Conservation (phyloP, 2,888 invertebrate genomes). For the Drosophila recens region DNA sequence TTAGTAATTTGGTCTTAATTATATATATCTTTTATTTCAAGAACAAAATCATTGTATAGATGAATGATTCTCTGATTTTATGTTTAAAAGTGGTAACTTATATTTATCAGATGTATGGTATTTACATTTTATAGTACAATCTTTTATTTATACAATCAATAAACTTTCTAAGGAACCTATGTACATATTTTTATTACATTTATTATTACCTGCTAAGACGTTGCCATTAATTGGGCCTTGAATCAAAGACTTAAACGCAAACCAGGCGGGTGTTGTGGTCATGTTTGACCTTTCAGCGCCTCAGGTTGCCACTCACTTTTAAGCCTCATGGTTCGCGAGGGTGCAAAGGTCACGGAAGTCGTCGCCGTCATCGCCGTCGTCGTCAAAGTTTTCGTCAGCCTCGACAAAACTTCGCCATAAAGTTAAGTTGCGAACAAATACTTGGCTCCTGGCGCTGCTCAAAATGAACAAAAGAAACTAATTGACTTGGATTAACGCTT, state of each 20-base stretch:
- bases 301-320: constrained; percentile 38
- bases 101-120: too few species aligned
- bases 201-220: background rate
- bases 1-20: too few species aligned
- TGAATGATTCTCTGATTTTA: too few species aligned
- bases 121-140: too few species aligned
- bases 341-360: constrained; percentile 58
- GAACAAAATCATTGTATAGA: too few species aligned
- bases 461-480: constrained; percentile 78
- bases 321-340: constrained; percentile 33
- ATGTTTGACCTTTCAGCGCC: constrained; percentile 50
- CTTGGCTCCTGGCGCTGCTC: constrained; percentile 41
- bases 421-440: constrained; percentile 70
- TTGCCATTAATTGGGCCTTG: background rate
- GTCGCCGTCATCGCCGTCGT: background rate
- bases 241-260: background rate
- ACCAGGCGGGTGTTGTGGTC: constrained; percentile 27
- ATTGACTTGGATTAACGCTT: constrained; percentile 80
- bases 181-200: background rate
- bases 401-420: constrained; percentile 64
- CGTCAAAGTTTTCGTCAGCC: constrained; percentile 56
- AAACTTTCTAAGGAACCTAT: background rate
- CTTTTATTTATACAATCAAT: too few species aligned
- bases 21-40: too few species aligned
- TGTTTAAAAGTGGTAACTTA: too few species aligned